Evolutionary conservation across 2,888 invertebrate genomes (phyloP).

Genomic region (Emmelina monodactyla): DNA sequence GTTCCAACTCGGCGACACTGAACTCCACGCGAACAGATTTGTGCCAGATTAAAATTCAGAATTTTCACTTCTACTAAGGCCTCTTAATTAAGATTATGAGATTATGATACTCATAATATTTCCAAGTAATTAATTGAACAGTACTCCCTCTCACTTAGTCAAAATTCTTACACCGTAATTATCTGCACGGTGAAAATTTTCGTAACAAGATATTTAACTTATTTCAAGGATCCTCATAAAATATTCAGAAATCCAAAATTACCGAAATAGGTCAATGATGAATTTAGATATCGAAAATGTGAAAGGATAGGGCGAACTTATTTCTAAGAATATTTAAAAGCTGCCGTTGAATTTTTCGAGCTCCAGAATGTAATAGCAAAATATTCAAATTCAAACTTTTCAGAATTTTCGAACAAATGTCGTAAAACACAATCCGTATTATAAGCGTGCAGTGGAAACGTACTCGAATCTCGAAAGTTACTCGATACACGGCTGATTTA

Average conservation of each 20-base stretch:
- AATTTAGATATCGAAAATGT: too few species aligned
- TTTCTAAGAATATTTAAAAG: too few species aligned
- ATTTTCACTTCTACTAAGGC: constrained; percentile 49
- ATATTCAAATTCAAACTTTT: too few species aligned
- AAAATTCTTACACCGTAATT: constrained; percentile 41
- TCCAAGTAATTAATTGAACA: constrained; percentile 56
- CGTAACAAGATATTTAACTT: too few species aligned
- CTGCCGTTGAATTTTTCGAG: too few species aligned
- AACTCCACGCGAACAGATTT: constrained; percentile 37
- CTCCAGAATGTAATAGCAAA: too few species aligned
- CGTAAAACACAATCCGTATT: neutral
- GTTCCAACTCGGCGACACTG: too few species aligned
- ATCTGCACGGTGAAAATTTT: constrained; percentile 30
- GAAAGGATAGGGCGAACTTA: too few species aligned
- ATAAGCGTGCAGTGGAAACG: constrained; percentile 34
- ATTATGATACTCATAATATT: constrained; percentile 61
- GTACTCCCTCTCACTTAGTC: constrained; percentile 31
- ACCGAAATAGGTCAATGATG: too few species aligned
- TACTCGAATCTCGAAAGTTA: constrained; percentile 59
- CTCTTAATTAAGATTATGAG: constrained; percentile 62
- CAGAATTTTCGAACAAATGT: too few species aligned
- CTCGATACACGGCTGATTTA: constrained; percentile 66
- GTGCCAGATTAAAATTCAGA: constrained; percentile 48
- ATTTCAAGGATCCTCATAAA: too few species aligned
- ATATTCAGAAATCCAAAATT: too few species aligned